These are phyloP conservation scores for Stictonetta naevosa DNA, from an alignment of 2,113 vertebrate genomes.

Conservation along the genomic window DNA sequence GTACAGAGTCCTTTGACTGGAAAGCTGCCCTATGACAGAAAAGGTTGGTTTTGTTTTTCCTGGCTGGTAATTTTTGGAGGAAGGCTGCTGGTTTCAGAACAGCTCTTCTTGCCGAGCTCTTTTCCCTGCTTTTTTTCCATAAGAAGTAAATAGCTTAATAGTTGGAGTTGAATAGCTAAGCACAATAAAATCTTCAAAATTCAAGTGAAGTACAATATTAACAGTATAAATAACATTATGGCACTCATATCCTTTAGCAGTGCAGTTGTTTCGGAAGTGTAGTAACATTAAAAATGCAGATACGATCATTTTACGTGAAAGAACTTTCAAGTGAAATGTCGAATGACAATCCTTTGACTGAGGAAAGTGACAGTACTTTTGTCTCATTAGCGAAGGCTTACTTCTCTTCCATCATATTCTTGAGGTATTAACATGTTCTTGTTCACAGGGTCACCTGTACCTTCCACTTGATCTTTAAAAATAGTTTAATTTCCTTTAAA, in stretches of 20 bases:
- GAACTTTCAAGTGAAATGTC: background rate
- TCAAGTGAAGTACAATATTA: background rate
- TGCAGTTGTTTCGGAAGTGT: background rate
- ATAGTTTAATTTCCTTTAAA: background rate
- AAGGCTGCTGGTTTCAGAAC: background rate
- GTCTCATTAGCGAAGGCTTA: background rate
- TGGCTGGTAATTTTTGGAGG: background rate
- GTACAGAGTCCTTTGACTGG: background rate
- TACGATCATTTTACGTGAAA: background rate
- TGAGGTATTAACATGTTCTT: background rate
- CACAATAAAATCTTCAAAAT: background rate
- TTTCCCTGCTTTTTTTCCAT: background rate
- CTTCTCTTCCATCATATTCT: background rate
- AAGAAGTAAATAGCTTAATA: background rate
- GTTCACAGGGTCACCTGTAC: background rate
- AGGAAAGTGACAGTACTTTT: background rate
- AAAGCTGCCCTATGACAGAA: background rate
- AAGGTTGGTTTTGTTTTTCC: background rate
- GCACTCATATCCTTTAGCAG: background rate
- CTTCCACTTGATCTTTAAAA: background rate
- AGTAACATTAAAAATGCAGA: conserved; percentile 3
- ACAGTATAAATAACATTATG: background rate
- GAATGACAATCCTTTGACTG: background rate
- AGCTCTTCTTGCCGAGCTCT: background rate
- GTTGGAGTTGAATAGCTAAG: background rate